These are phyloP conservation scores for Dermochelys coriacea DNA, from an alignment of 2,797 vertebrate species.

Conservation along the genomic window DNA sequence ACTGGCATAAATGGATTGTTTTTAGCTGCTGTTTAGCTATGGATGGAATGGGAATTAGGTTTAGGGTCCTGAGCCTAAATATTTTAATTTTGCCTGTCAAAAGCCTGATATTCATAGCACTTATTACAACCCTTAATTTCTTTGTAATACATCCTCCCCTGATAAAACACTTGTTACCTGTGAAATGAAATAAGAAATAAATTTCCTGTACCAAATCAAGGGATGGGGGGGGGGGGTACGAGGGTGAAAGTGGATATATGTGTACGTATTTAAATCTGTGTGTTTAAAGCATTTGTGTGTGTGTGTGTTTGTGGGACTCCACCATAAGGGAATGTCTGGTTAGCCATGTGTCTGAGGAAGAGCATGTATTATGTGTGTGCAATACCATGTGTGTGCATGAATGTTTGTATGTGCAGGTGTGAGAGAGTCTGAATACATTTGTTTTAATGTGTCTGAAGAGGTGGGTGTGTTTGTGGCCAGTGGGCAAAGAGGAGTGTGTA, in stretches of 20 bases:
- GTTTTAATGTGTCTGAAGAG: neutral
- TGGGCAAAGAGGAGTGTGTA: neutral
- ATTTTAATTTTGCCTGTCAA: constrained; percentile 28
- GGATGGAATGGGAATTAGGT: constrained; percentile 30
- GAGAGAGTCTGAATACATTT: neutral
- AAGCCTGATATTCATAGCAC: constrained; percentile 7
- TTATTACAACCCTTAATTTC: constrained; percentile 33
- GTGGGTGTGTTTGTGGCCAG: neutral
- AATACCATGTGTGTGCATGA: neutral
- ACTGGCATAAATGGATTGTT: neutral
- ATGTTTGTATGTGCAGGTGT: rapidly evolving
- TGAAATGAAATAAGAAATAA: neutral
- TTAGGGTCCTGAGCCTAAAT: constrained; percentile 19
- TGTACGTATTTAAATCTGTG: neutral
- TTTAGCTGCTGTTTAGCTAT: neutral
- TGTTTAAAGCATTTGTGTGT: neutral
- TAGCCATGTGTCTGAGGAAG: neutral
- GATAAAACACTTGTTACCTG: constrained; percentile 52
- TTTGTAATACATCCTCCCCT: constrained; percentile 41
- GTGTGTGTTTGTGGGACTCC: rapidly evolving
- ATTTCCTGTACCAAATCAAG: neutral
- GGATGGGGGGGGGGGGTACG: too few relatives aligned
- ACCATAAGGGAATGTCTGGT: neutral
- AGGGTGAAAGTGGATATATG: neutral
- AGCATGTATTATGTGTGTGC: neutral